These are phyloP conservation scores for Mystacides longicornis DNA, from an alignment of 2,888 invertebrate genomes.

Conservation along the genomic window DNA sequence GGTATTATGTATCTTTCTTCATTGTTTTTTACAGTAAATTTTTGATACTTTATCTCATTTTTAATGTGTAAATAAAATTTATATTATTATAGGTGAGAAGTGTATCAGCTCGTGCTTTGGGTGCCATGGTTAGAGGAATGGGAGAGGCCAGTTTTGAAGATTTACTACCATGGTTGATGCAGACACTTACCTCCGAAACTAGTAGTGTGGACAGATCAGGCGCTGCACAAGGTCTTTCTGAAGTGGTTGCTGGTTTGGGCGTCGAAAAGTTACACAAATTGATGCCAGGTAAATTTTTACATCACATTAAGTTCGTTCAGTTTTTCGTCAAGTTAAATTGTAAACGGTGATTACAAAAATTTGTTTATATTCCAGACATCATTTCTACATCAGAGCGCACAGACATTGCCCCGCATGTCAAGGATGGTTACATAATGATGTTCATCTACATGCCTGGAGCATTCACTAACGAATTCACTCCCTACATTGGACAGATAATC, in stretches of 20 bases:
- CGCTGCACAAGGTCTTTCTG: slow-evolving; percentile 94
- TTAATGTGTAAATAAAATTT: too few species aligned
- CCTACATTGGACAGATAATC: slow-evolving; percentile 94
- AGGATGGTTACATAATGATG: slow-evolving; percentile 99
- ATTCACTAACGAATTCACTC: slow-evolving; percentile 91
- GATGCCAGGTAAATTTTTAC: slow-evolving; percentile 66
- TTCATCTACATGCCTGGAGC: slow-evolving; percentile 99
- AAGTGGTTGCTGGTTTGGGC: slow-evolving; percentile 94
- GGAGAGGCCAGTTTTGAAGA: slow-evolving; percentile 95
- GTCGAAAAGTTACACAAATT: slow-evolving; percentile 90
- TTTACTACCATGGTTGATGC: slow-evolving; percentile 96
- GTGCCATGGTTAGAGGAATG: slow-evolving; percentile 97
- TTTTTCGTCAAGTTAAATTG: not conserved
- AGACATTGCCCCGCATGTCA: slow-evolving; percentile 93
- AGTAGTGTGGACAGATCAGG: slow-evolving; percentile 95
- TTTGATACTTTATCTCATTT: too few species aligned
- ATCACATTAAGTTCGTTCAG: not conserved
- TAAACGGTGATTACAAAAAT: not conserved
- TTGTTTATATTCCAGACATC: slow-evolving; percentile 54
- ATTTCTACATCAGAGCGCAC: slow-evolving; percentile 88
- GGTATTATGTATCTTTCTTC: too few species aligned
- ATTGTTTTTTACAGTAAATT: too few species aligned
- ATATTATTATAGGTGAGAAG: slow-evolving; percentile 61
- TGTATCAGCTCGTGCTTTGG: slow-evolving; percentile 91
- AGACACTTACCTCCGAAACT: slow-evolving; percentile 89